Evolutionary conservation across 2,113 vertebrate genomes (phyloP).

Genomic region (Epinephelus lanceolatus): DNA sequence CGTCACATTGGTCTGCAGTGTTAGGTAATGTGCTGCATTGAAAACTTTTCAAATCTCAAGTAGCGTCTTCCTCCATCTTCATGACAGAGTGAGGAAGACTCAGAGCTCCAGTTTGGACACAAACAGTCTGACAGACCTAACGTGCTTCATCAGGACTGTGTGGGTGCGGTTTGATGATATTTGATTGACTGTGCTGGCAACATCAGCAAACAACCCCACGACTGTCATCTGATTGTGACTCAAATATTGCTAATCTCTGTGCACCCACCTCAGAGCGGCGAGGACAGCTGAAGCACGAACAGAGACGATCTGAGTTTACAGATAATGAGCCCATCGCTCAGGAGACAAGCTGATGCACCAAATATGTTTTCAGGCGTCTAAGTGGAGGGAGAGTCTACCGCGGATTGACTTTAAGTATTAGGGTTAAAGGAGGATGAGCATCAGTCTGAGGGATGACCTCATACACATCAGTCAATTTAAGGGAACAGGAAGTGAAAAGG

Average conservation of each 20-base stretch:
- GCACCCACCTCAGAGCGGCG: slow-evolving; percentile 8
- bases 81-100: background rate
- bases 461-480: background rate
- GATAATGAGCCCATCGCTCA: background rate
- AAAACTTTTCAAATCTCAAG: background rate
- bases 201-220: background rate
- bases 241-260: slow-evolving; percentile 6
- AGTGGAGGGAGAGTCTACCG: background rate
- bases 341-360: too few species aligned
- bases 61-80: background rate
- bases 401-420: background rate
- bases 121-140: background rate
- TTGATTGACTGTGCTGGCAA: slow-evolving; percentile 28
- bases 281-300: background rate
- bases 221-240: slow-evolving; percentile 23
- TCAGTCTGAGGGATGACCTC: slow-evolving; percentile 3
- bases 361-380: background rate
- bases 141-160: background rate
- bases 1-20: too few species aligned
- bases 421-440: slow-evolving; percentile 1
- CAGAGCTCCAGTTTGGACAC: background rate
- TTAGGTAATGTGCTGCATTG: too few species aligned
- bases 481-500: background rate
- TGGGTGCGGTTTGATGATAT: slow-evolving; percentile 20
- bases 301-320: background rate